Evolutionary conservation across 2,888 invertebrate species (phyloP), one percentile per base, ranked within the genome.

Genomic region (Spodoptera picta): DNA sequence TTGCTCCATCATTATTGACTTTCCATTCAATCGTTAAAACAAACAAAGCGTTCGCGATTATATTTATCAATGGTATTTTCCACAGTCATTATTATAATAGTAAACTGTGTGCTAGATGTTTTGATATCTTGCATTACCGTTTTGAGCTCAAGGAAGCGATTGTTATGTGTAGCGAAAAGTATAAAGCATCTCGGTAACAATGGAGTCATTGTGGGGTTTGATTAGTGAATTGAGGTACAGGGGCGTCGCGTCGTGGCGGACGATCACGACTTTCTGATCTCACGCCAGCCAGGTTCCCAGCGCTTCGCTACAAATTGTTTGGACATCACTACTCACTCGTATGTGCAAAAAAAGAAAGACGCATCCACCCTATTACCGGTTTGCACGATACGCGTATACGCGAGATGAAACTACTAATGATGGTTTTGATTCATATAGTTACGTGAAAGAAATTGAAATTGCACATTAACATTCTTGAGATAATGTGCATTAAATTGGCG

Each of bases 221-320:
- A 90, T 90, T 88, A 89, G 88, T 84, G 88, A 88, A 89, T 87
- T 88, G 88, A 87, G 84, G 85, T 80, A 81, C 85, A 83, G 84
- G 86, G 85, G 83, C 82, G 83, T 88, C 90, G 91, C 66, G 53
- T 69, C 70, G 70, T 91, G 91, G 85, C 85, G 79, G 79, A 81
- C 85, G 88, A 88, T 90, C 92, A 91, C 92, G 92, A 92, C 88
- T 90, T 85, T 87, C 84, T 81, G 87, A 86, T 90, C 91, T 88
- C 91, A 91, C 90, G 91, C 83, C 83, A 79, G 73, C 72, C 74
- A 67, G 69, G 83, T 90, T 90, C 91, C 89, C 89, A 90, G 85
- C 88, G 87, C 86, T 83, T 85, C 82, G 76, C 75, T 83, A 83
- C 85, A 87, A 87, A 84, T 87, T 84, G 86, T 86, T 86, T 82